These are phyloP conservation scores for Pristionchus entomophagus DNA, from an alignment of 2,888 invertebrate species.

Conservation along the genomic window DNA sequence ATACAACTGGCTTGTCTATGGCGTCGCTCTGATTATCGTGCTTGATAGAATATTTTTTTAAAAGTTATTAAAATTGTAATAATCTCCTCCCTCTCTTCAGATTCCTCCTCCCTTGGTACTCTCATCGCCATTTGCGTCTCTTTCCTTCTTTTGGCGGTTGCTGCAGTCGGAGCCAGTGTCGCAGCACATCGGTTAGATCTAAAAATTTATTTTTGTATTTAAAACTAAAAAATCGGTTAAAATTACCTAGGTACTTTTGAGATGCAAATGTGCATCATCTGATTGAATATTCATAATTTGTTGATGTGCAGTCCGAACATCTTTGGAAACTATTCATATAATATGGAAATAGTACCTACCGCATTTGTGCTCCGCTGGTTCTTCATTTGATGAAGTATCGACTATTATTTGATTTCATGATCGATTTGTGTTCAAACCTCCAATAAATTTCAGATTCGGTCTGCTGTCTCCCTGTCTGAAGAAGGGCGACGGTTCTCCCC, in stretches of 20 bases:
- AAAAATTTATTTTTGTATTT: neutral
- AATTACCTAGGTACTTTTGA: too few relatives aligned
- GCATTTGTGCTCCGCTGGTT: neutral
- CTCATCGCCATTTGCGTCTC: slow-evolving; percentile 53
- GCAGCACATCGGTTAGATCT: slow-evolving; percentile 50
- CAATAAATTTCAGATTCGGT: slow-evolving; percentile 34
- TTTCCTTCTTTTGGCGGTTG: slow-evolving; percentile 53
- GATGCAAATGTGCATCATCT: too few relatives aligned
- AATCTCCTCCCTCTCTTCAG: neutral
- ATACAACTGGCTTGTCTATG: too few relatives aligned
- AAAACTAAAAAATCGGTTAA: neutral
- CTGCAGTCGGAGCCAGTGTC: slow-evolving; percentile 50
- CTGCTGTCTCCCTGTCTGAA: slow-evolving; percentile 52
- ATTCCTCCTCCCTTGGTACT: slow-evolving; percentile 31
- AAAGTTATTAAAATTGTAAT: too few relatives aligned
- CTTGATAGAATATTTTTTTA: too few relatives aligned
- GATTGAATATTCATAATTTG: too few relatives aligned
- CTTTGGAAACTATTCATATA: too few relatives aligned
- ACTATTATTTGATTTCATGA: too few relatives aligned
- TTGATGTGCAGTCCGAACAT: too few relatives aligned
- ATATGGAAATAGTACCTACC: too few relatives aligned
- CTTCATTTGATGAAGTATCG: neutral
- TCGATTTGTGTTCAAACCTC: too few relatives aligned
- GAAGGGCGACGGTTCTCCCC: slow-evolving; percentile 39
- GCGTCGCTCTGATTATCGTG: too few relatives aligned